phyloP scores from a whole-genome alignment of 2,113 vertebrate genomes.

The Pseudois nayaur region DNA sequence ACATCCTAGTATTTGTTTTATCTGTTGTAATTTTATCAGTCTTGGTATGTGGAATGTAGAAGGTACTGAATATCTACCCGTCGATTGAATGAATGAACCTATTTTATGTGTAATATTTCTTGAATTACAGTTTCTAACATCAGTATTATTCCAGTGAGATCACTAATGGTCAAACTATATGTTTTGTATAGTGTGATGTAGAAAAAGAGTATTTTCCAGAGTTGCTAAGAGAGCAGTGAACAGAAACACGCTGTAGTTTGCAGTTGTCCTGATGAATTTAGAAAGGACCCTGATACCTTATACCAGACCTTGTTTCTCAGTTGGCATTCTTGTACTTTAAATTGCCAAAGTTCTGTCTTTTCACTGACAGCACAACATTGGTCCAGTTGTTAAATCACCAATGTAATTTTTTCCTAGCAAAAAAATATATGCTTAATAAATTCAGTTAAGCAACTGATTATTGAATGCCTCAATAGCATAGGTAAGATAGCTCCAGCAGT shows the following conservation, averaged over 20 bases:
- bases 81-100: background rate
- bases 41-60: background rate
- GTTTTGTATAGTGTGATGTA: background rate
- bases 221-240: background rate
- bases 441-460: background rate
- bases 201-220: background rate
- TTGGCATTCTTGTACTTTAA: background rate
- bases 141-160: background rate
- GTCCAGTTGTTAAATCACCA: background rate
- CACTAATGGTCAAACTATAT: background rate
- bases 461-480: background rate
- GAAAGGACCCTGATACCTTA: background rate
- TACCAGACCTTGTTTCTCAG: background rate
- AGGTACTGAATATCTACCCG: background rate
- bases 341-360: background rate
- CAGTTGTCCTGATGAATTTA: background rate
- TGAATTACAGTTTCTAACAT: conserved; percentile 5
- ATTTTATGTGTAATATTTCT: background rate
- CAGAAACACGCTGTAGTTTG: background rate
- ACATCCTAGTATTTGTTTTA: background rate
- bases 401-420: background rate
- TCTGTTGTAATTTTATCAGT: background rate
- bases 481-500: background rate
- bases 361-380: background rate
- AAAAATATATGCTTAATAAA: conserved; percentile 23